Evolutionary conservation across 2,113 vertebrate species (phyloP).

Genomic region (Phocoena phocoena): DNA sequence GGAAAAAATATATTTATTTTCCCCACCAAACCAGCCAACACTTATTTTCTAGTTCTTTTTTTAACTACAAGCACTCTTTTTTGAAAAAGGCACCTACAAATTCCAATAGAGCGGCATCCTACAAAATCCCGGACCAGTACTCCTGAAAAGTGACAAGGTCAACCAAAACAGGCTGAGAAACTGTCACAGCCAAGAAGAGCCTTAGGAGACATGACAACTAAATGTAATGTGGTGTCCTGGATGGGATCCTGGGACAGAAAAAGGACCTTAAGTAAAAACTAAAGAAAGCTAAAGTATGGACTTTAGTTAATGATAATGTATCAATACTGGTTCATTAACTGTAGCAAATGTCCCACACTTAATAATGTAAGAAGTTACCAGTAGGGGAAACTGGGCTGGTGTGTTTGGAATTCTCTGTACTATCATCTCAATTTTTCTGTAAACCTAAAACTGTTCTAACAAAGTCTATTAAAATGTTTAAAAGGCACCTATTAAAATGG

Average conservation of each 20-base stretch:
- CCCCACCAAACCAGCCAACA: neutral
- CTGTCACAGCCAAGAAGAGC: neutral
- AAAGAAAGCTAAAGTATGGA: neutral
- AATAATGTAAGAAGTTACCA: neutral
- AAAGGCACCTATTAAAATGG: neutral
- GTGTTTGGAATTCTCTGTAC: neutral
- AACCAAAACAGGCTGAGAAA: neutral
- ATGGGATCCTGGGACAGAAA: no score
- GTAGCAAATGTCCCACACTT: neutral
- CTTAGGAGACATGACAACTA: fast-evolving
- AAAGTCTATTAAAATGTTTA: neutral
- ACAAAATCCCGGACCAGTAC: neutral
- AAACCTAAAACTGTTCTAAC: neutral
- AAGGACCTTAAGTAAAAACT: neutral
- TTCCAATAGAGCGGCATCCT: neutral
- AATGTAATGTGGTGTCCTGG: neutral
- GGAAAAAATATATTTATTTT: neutral
- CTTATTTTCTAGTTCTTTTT: neutral
- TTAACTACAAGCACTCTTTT: neutral
- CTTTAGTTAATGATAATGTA: neutral
- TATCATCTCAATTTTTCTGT: neutral
- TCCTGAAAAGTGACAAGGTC: neutral
- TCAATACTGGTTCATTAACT: neutral
- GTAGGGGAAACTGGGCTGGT: neutral
- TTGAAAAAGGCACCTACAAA: neutral